Conservation (phyloP, 2,113 vertebrate species). For the Nyctereutes procyonoides region DNA sequence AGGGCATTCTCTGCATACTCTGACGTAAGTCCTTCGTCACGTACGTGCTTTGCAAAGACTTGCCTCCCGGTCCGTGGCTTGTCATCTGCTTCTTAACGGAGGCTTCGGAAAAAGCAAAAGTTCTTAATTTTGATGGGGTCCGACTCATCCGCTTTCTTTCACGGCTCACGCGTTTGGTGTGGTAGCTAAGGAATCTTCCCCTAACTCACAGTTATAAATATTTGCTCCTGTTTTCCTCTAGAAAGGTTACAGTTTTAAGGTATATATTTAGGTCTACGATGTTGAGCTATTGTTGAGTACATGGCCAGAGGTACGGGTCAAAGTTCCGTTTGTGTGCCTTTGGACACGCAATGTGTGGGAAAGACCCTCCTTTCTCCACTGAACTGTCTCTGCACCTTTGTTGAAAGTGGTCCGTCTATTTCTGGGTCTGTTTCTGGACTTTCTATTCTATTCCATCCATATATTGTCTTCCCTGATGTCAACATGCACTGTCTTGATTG, state of each 20-base stretch:
- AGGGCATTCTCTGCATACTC: neutral
- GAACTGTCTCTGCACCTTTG: neutral
- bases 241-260: neutral
- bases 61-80: neutral
- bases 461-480: neutral
- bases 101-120: neutral
- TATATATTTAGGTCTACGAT: neutral
- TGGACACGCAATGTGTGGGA: neutral
- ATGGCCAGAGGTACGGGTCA: neutral
- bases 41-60: neutral
- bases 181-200: neutral
- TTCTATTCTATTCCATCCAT: neutral
- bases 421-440: neutral
- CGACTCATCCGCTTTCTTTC: neutral
- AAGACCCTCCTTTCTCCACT: neutral
- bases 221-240: neutral
- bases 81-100: neutral
- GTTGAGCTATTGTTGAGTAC: neutral
- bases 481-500: too few relatives aligned
- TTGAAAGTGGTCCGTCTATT: fast-evolving
- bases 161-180: neutral
- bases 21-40: too few relatives aligned
- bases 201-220: neutral
- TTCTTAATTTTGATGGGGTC: neutral
- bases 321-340: neutral